Base-by-base conservation (phyloP, 2,113 vertebrate genomes). In the Hippocampus barbouri region DNA sequence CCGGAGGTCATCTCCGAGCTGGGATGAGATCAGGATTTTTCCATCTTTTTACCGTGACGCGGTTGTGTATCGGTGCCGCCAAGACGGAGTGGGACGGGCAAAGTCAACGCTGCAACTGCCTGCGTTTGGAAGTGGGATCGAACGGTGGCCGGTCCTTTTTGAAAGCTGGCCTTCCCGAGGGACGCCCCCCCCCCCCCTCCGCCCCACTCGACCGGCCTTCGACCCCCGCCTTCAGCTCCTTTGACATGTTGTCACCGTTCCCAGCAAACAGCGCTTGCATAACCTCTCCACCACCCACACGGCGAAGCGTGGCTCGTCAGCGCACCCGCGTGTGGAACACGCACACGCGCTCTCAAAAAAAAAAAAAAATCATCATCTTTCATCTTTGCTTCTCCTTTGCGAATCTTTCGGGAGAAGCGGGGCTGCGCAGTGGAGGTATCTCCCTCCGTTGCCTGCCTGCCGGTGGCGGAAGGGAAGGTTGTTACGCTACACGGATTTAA, bases 401-500 rank as follows among this genome's bases (percentile, higher is more conserved):
- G 86, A 75, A 74, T 78, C 63, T 68, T 51, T n/a, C 45, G 70
- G 74, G 80, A 70, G 76, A 74, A 69, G 71, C 43, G 68, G 68
- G 75, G 70, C 72, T 67, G 27, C 23, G 2, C 25, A 74, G 79
- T 57, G 68, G 40, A 66, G 81, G 72, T 47, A 30, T 30, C 27
- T 61, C 73, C 71, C 71, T 30, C 2, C 30, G 30, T 5, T 5
- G 23, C 74, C 30, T 61, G 75, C 71, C 71, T 5, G 23, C 74
- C 30, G 80, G 79, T 41, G n/a, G 12, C 64, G 41, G n/a, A 25
- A 45, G 64, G 41, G 68, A 71, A 81, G 76, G 70, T 80, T 78
- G 79, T 79, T 78, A 66, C 73, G 83, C 84, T 77, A 66, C 64
- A 78, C 79, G 73, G 76, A 87, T 91, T 87, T 89, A 83, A 90